Evolutionary conservation across 1,140 invertebrate genomes (phyloP), one percentile per base, ranked within the genome.

Genomic region (Watersipora subatra): DNA sequence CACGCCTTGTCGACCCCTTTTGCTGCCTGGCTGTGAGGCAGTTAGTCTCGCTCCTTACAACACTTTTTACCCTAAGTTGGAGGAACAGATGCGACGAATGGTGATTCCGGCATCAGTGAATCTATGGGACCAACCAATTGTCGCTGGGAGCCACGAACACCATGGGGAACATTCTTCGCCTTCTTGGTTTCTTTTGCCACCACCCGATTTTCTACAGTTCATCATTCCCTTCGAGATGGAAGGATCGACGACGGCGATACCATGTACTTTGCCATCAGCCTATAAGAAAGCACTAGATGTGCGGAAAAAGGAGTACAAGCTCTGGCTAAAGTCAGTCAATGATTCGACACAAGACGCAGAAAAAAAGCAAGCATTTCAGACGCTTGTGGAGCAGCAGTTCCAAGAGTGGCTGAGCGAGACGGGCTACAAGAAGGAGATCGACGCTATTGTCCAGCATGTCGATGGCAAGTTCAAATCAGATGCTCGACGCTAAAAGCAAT

Each of bases 141-240:
- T 24, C 7, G 58, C 58, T 59, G 58, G 58, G 7, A 22, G 97
- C 85, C 84, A 17, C 1, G 58, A 22, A 7, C 7, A 7, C 7
- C 20, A 1, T 7, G 26, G 26, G 7, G 26, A 27, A 63, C 2
- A 28, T 17, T 34, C 26, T 30, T 2, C 26, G 20, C 46, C 17
- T n/a, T 19, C 29, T 22, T 34, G 26, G 62, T 24, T 46, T 22
- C 28, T 63, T n/a, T 19, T 34, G 26, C 62, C 26, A n/a, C 29
- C 29, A n/a, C 19, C 24, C 19, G 29, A 34, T 20, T 34, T 63
- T n/a, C 19, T 17, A 24, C 62, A 1, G 29, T 34, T 28, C 19
- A 24, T 27, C 26, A 24, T 34, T 1, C 2, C 62, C 22, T 34
- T 34, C n/a, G 62, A 61, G 62, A 34, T 55, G 2, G 62, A 34